phyloP scores from a whole-genome alignment of 2,888 invertebrate genomes.

The Ophion ellenae region DNA sequence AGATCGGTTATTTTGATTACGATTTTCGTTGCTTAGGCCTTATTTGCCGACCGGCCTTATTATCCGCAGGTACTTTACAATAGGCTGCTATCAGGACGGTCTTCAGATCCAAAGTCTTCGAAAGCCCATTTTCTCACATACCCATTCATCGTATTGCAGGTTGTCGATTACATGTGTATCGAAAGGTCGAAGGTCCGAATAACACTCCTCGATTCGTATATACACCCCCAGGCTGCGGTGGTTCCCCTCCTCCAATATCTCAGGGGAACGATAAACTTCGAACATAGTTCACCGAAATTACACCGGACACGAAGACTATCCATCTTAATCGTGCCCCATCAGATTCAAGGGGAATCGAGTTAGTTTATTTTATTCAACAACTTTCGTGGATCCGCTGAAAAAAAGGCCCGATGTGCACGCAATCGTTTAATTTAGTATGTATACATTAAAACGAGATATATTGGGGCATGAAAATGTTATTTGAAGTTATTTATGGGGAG shows the following conservation, averaged over 20 bases:
- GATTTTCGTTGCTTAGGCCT: too few relatives aligned
- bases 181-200: conserved; percentile 45
- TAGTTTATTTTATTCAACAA: conserved; percentile 32
- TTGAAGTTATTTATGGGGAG: background rate
- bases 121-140: background rate
- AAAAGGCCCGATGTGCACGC: background rate
- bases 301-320: conserved; percentile 67
- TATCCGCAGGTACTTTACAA: background rate
- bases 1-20: background rate
- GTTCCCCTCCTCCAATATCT: conserved; percentile 58
- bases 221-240: background rate
- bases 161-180: conserved; percentile 20
- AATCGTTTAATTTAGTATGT: background rate
- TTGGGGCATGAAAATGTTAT: background rate
- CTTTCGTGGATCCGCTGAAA: conserved; percentile 1
- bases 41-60: too few relatives aligned
- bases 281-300: conserved; percentile 78
- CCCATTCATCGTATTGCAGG: conserved; percentile 6
- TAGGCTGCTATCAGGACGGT: background rate
- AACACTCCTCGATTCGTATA: conserved; percentile 9
- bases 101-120: background rate
- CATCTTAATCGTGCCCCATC: conserved; percentile 42
- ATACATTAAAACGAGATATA: background rate
- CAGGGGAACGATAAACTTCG: conserved; percentile 78
- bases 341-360: conserved; percentile 46